A percentile compares a stretch with the other conserved stretches of the same genome.
Evolutionary conservation across 2,797 vertebrate genomes (phyloP).

Genomic region (Distichodus sexfasciatus): DNA sequence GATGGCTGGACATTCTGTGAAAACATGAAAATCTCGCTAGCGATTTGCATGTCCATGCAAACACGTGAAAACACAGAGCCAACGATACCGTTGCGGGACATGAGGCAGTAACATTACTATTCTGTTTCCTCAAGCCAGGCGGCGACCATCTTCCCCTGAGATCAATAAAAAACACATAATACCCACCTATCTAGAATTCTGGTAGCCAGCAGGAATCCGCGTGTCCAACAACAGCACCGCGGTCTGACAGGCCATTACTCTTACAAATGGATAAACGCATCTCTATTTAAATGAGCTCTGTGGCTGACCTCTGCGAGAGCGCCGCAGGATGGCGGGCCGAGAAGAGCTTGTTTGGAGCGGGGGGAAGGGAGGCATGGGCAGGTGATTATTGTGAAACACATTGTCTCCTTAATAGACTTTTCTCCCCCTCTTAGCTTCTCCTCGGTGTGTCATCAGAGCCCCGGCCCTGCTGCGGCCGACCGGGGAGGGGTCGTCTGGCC

Average conservation of each 20-base stretch:
- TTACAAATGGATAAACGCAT: constrained; percentile 54
- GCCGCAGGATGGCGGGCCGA: constrained; percentile 32
- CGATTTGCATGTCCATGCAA: neutral
- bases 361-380: constrained; percentile 34
- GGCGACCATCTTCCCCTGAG: constrained; percentile 30
- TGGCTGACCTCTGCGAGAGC: constrained; percentile 55
- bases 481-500: constrained; percentile 54
- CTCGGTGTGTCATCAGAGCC: constrained; percentile 53
- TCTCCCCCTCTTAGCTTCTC: constrained; percentile 44
- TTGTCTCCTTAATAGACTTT: constrained; percentile 59
- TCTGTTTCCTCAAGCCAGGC: constrained; percentile 27
- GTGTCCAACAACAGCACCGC: constrained; percentile 38
- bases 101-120: constrained; percentile 31
- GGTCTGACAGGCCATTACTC: constrained; percentile 51
- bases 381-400: constrained; percentile 60
- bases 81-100: neutral
- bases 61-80: neutral
- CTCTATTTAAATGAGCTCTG: constrained; percentile 63
- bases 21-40: neutral
- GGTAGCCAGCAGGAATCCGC: constrained; percentile 32
- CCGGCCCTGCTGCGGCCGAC: constrained; percentile 32
- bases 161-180: constrained; percentile 48
- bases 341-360: constrained; percentile 20
- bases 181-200: constrained; percentile 36
- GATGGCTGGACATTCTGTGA: constrained; percentile 16